These are phyloP conservation scores for Hirtodrosophila confusa DNA, from an alignment of 2,888 invertebrate species.

Conservation along the genomic window DNA sequence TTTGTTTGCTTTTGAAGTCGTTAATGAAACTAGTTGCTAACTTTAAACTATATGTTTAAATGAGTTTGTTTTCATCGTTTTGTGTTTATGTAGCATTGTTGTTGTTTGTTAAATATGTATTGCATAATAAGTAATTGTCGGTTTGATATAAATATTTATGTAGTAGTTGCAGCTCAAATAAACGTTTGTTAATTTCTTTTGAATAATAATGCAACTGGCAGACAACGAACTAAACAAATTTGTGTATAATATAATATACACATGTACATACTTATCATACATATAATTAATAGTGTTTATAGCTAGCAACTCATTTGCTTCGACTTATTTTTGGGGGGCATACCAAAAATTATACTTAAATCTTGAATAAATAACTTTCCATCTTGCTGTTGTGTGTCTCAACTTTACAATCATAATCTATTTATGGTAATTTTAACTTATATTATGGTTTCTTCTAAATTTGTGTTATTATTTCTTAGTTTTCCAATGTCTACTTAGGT, in stretches of 20 bases:
- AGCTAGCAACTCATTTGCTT: conserved; percentile 21
- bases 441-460: conserved; percentile 9
- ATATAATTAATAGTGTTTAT: conserved; percentile 27
- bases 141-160: conserved; percentile 12
- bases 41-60: conserved; percentile 46
- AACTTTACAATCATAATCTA: conserved; percentile 10
- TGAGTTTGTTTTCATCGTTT: conserved; percentile 36
- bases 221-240: conserved; percentile 21
- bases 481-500: conserved; percentile 28
- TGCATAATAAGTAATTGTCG: conserved; percentile 19
- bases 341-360: conserved; percentile 23
- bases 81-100: conserved; percentile 19
- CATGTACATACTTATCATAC: conserved; percentile 16
- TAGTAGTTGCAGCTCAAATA: conserved; percentile 6
- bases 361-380: conserved; percentile 33
- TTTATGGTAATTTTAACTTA: conserved; percentile 6
- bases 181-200: neutral
- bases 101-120: conserved; percentile 10
- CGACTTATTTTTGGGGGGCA: conserved; percentile 17
- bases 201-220: conserved; percentile 21
- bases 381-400: conserved; percentile 4
- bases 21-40: conserved; percentile 41
- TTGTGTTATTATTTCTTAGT: conserved; percentile 17
- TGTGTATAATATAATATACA: conserved; percentile 12
- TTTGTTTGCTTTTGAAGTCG: conserved; percentile 31